Evolutionary conservation across 2,797 vertebrate genomes (phyloP), one percentile per base, ranked within the genome.

Genomic region (Monodelphis domestica): DNA sequence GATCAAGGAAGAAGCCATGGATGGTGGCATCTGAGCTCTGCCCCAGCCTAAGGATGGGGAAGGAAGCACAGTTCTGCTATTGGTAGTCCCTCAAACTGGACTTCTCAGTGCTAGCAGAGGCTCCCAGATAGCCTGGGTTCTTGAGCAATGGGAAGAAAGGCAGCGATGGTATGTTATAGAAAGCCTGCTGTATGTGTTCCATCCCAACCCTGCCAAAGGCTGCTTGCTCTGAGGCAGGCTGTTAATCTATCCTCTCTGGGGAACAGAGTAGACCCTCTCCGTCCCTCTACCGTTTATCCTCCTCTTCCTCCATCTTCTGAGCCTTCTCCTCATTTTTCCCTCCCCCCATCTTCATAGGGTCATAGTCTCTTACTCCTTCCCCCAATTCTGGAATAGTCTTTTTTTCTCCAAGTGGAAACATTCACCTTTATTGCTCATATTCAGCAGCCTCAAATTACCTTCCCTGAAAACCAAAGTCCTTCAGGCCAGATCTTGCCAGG

Each of bases 351-450:
- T 84, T 84, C 21, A 84, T 26, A 84, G 70, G 38, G 24, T 84
- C 70, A 45, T 4, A 26, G 38, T 38, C 38, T 50, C 59, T 84
- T 84, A 50, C 38, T 3, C 29, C 38, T 45, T 17, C 38, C 24
- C 70, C 70, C 50, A 84, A 84, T 84, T 84, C 84, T 84, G 70
- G 70, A 84, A 50, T 84, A 50, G 38, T 38, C 70, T 50, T 38
- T 84, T 50, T 84, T 50, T 10, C 24, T 10, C 38, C 70, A 84
- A 84, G 38, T 84, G 70, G 70, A 84, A 84, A 84, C 38, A 84
- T 84, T 84, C 38, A 84, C 70, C 70, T 84, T 84, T 84, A 84
- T 50, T 84, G 70, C 70, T 84, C 70, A 84, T 84, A 50, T 84
- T 84, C 21, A 84, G 70, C 70, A 78, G 38, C 70, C 70, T 84